phyloP scores from a whole-genome alignment of 35 echinoderm and acorn worm species.

The Ophiothrix spiculata region DNA sequence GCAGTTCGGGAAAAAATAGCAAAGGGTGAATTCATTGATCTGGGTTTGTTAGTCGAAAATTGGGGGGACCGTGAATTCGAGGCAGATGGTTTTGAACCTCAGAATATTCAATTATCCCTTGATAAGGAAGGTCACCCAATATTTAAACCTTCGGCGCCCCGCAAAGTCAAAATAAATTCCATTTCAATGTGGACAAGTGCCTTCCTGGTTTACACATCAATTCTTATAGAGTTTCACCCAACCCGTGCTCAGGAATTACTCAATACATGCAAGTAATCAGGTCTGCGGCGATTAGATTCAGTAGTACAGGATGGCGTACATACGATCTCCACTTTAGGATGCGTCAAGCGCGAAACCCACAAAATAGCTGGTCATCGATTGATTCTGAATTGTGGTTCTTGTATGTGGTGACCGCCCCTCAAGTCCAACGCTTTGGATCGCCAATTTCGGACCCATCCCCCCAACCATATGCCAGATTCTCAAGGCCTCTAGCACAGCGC shows the following conservation, averaged over 20 bases:
- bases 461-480: too few relatives aligned
- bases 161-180: background rate
- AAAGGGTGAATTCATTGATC: background rate
- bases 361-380: background rate
- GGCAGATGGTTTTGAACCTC: too few relatives aligned
- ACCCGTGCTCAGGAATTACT: constrained; percentile 1
- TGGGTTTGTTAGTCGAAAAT: background rate
- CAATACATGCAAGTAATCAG: constrained; percentile 7
- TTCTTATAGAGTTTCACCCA: background rate
- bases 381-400: constrained; percentile 6
- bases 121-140: too few relatives aligned
- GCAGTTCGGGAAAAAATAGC: background rate
- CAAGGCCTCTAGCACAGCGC: too few relatives aligned
- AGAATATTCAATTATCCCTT: too few relatives aligned
- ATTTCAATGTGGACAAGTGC: constrained; percentile 11
- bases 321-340: constrained; percentile 32
- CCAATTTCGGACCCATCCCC: too few relatives aligned
- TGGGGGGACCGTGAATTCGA: too few relatives aligned
- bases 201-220: background rate
- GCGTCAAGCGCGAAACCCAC: background rate
- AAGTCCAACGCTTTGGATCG: too few relatives aligned
- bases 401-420: background rate
- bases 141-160: too few relatives aligned
- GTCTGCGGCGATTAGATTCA: background rate
- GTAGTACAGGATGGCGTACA: constrained; percentile 6